These are phyloP conservation scores for Sitobion miscanthi DNA, from an alignment of 1,140 invertebrate species.

Conservation along the genomic window DNA sequence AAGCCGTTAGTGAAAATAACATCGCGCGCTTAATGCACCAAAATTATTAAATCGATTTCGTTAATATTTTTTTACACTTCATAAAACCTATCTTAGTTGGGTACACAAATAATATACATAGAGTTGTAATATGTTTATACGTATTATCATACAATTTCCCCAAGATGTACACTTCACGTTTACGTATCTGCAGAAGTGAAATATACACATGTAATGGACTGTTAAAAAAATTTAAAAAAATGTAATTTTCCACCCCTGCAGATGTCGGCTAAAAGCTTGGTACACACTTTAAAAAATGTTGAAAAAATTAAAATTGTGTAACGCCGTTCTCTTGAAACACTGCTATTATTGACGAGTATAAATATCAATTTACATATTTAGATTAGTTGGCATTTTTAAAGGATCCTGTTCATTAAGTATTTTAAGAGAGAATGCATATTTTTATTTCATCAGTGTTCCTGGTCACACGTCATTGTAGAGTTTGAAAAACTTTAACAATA, in stretches of 20 bases:
- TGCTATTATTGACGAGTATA: not conserved
- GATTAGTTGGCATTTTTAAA: not conserved
- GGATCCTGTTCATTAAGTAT: not conserved
- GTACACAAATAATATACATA: not conserved
- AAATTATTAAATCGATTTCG: not conserved
- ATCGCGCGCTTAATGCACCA: not conserved
- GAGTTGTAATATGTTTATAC: not conserved
- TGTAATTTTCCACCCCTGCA: not conserved
- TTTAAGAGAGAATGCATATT: not conserved
- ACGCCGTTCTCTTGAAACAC: not conserved
- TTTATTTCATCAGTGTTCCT: not conserved
- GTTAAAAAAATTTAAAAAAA: not conserved
- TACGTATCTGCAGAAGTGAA: not conserved
- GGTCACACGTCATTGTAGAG: not conserved
- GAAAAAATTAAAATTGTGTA: not conserved
- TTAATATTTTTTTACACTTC: slow-evolving; percentile 6
- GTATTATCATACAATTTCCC: not conserved
- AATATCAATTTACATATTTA: not conserved
- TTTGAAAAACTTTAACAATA: not conserved
- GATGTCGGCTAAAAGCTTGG: not conserved
- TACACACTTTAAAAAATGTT: not conserved
- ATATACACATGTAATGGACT: not conserved
- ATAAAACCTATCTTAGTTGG: not conserved
- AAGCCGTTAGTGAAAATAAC: not conserved
- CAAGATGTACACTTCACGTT: not conserved